These are phyloP conservation scores for Rhyacophila brunnea DNA, from an alignment of 1,140 invertebrate genomes.

Conservation along the genomic window DNA sequence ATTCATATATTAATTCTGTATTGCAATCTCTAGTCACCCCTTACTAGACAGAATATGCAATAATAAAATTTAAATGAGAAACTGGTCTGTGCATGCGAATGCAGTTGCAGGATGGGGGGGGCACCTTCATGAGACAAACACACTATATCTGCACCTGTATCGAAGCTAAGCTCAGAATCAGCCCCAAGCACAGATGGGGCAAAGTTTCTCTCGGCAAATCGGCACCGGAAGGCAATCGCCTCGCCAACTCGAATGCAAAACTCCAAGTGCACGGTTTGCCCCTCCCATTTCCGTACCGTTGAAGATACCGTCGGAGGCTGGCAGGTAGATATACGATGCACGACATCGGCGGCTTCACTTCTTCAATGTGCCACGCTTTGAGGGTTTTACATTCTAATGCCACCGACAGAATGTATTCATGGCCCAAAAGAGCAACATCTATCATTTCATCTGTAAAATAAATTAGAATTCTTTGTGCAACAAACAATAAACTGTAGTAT, in stretches of 20 bases:
- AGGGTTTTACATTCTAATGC: no score
- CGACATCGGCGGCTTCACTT: neutral
- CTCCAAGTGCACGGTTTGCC: constrained; percentile 1
- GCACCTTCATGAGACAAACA: no score
- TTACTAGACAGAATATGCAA: no score
- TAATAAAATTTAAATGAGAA: no score
- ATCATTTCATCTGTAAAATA: constrained; percentile 21
- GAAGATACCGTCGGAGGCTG: neutral
- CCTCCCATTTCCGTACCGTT: neutral
- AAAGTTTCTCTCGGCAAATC: neutral
- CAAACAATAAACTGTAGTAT: no score
- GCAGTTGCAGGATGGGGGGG: no score
- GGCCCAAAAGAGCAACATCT: constrained; percentile 5
- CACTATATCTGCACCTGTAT: constrained; percentile 18
- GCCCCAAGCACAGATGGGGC: constrained; percentile 10
- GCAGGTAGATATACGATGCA: neutral
- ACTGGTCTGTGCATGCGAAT: no score
- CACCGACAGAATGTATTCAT: constrained; percentile 4
- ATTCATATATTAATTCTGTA: no score
- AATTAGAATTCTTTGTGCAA: no score
- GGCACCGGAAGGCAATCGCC: neutral
- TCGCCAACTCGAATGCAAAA: neutral
- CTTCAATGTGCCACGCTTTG: constrained; percentile 10
- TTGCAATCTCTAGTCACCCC: no score
- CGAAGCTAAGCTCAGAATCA: constrained; percentile 23